Evolutionary conservation across 2,797 vertebrate species (phyloP), one percentile per base, ranked within the genome.

Genomic region (Brachymystax lenok): DNA sequence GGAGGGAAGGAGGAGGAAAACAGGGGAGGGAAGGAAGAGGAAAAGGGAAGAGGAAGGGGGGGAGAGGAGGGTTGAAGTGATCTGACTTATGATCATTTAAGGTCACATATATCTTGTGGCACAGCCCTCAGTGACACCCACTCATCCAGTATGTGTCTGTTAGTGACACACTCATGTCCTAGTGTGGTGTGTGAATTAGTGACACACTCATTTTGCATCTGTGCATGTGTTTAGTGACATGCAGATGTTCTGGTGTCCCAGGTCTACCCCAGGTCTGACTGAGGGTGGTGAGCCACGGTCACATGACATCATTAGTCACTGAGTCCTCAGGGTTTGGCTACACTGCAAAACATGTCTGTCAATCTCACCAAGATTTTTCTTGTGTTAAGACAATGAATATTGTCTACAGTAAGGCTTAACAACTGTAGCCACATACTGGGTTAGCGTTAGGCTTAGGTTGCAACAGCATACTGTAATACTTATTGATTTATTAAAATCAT

Each of bases 171-270:
- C 59, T 61, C n/a, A 61, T 61, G 59, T 61, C 59, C n/a, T 61
- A 61, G 59, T 46, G 40, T 24, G 59, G n/a, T 61, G n/a, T 61
- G 59, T 61, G 59, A 61, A 61, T 61, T 61, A 61, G 59, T 61
- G 59, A 61, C 59, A 61, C 59, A 61, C 59, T 21, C 8, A 10
- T 61, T 61, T 21, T 61, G 59, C 10, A 8, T 13, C 10, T 24
- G 59, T 61, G 59, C 21, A 24, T 61, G 59, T 61, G 21, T 61
- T 61, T 21, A 61, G 59, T 61, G 59, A 61, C 59, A 24, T 21
- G 8, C 59, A 8, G 59, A 61, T 61, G 59, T 61, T 24, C 59
- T 8, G 8, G 59, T n/a, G 59, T 61, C 59, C 59, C 59, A 61
- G 59, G 59, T 61, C 21, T 61, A 61, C 59, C 59, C 59, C n/a